Percentiles rank a stretch among this genome's conserved stretches.
phyloP scores from a whole-genome alignment of 2,113 vertebrate species.

The human (Homo sapiens) region DNA sequence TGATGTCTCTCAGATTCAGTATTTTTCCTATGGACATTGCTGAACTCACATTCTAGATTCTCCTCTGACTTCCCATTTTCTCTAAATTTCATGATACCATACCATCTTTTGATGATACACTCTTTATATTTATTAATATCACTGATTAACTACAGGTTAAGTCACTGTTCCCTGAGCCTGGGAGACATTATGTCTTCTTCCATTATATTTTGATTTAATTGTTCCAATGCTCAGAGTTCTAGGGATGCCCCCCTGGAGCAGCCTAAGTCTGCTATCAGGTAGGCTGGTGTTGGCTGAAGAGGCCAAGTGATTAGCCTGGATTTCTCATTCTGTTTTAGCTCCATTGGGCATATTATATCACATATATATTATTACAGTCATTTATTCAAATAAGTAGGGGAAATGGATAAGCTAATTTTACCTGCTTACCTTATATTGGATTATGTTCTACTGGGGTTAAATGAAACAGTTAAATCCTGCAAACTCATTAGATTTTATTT shows the following conservation, averaged over 20 bases:
- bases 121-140: slow-evolving; percentile 38
- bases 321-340: slow-evolving; percentile 41
- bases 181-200: slow-evolving; percentile 3
- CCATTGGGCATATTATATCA: slow-evolving; percentile 31
- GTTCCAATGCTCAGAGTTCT: not conserved
- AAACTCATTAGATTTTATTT: slow-evolving; percentile 68
- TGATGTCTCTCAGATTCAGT: not conserved
- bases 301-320: slow-evolving; percentile 19
- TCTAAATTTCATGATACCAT: slow-evolving; percentile 4
- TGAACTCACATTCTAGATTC: slow-evolving; percentile 28
- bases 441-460: slow-evolving; percentile 45
- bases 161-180: not conserved
- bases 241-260: not conserved
- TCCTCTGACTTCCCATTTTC: not conserved
- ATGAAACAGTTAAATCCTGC: slow-evolving; percentile 67
- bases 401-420: slow-evolving; percentile 51
- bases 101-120: not conserved
- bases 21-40: not conserved
- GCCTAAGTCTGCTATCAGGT: not conserved
- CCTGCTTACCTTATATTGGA: slow-evolving; percentile 29
- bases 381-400: slow-evolving; percentile 59
- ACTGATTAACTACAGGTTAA: slow-evolving; percentile 39
- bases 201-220: slow-evolving; percentile 55
- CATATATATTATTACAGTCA: slow-evolving; percentile 55
- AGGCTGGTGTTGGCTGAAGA: not conserved